phyloP scores from a whole-genome alignment of 2,797 vertebrate genomes.

The Acropternis orthonyx region DNA sequence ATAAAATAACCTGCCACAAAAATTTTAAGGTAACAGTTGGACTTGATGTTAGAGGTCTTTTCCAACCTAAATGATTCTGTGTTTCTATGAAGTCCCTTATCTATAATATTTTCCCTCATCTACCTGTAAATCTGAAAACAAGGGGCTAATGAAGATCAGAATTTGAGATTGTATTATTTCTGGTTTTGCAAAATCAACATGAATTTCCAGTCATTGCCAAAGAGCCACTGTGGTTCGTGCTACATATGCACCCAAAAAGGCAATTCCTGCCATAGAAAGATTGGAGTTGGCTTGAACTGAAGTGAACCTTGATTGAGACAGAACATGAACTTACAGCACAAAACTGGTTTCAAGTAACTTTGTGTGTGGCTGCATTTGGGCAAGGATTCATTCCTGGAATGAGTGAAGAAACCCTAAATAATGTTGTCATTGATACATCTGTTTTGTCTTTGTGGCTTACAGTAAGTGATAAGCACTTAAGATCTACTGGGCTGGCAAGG shows the following conservation, averaged over 20 bases:
- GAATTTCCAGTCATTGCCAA: neutral
- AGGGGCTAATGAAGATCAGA: neutral
- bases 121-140: neutral
- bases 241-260: neutral
- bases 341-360: neutral
- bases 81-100: neutral
- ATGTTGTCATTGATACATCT: neutral
- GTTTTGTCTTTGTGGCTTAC: neutral
- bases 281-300: neutral
- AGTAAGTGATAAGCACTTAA: neutral
- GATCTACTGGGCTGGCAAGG: neutral
- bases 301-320: neutral
- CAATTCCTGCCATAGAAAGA: neutral
- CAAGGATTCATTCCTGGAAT: neutral
- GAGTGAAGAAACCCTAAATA: neutral
- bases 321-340: neutral
- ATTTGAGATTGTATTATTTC: neutral
- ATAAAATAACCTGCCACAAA: neutral
- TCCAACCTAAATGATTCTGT: neutral
- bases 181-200: neutral
- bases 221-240: neutral
- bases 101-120: neutral
- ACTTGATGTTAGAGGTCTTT: neutral
- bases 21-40: neutral
- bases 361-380: neutral